These are phyloP conservation scores for Trogon melanurus DNA, from an alignment of 2,113 vertebrate species.

Conservation along the genomic window DNA sequence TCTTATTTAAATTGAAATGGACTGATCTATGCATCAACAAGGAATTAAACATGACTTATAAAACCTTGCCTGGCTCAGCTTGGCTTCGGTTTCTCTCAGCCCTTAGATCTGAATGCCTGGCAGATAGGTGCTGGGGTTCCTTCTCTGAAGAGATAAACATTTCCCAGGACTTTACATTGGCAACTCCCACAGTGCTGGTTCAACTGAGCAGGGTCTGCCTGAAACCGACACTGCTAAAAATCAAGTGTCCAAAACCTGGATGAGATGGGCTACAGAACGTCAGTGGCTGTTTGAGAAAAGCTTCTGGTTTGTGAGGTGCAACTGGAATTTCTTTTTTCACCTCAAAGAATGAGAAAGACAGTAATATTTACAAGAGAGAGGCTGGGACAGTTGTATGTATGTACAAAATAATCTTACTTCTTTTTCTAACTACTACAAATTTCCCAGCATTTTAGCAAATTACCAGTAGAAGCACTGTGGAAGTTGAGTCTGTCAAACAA, in stretches of 20 bases:
- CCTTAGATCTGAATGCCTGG: neutral
- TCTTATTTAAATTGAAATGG: neutral
- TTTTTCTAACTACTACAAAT: neutral
- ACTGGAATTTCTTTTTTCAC: neutral
- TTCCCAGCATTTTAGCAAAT: neutral
- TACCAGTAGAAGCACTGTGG: neutral
- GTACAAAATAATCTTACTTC: neutral
- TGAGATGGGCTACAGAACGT: neutral
- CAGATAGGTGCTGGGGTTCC: neutral
- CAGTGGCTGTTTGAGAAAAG: neutral
- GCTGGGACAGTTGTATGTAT: neutral
- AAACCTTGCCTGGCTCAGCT: neutral
- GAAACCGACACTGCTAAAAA: neutral
- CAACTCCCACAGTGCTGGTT: neutral
- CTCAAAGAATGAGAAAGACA: neutral
- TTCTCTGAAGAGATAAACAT: neutral
- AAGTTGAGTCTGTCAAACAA: fast-evolving
- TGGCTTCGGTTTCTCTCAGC: neutral
- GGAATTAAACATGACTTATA: neutral
- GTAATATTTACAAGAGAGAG: neutral
- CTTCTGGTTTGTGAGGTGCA: neutral
- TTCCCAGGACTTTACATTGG: neutral
- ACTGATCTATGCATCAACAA: neutral
- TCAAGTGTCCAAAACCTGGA: neutral
- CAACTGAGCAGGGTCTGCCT: neutral